Percentiles rank a stretch among this genome's conserved stretches.
Conservation (phyloP, 2,797 vertebrate genomes). For the Rallus crepitans region DNA sequence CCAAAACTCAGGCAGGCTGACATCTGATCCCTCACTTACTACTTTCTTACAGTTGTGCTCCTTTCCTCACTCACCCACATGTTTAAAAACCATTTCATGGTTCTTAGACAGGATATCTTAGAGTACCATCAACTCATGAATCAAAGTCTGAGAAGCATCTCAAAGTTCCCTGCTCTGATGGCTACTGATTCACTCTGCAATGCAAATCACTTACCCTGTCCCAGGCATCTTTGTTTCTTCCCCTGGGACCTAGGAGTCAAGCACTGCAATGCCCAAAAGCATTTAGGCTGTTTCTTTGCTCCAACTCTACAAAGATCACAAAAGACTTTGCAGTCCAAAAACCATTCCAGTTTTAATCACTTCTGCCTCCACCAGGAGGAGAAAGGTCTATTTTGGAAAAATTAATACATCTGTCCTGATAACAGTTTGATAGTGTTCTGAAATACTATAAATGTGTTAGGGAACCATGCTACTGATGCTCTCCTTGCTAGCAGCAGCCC, state of each 20-base stretch:
- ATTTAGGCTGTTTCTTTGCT: not conserved
- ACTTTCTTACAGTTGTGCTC: not conserved
- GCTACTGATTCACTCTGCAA: not conserved
- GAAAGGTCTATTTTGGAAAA: not conserved
- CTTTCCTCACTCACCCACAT: not conserved
- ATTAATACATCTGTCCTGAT: not conserved
- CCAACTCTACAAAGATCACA: not conserved
- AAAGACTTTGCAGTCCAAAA: not conserved
- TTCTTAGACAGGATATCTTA: not conserved
- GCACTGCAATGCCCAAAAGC: not conserved
- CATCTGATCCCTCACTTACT: not conserved
- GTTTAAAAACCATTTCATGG: not conserved
- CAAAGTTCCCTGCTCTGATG: not conserved
- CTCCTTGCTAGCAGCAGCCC: not conserved
- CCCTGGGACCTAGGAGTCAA: not conserved
- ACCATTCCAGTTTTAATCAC: rapidly evolving
- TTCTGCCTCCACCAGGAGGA: not conserved
- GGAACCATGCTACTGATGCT: not conserved
- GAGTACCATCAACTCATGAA: not conserved
- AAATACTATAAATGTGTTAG: not conserved
- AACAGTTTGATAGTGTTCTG: not conserved
- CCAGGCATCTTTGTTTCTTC: not conserved
- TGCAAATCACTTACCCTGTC: not conserved
- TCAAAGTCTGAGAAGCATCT: not conserved
- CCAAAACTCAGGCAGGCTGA: not conserved